Percentiles rank a stretch among this genome's conserved stretches.
These are phyloP conservation scores for Coccyzus lansbergi DNA, from an alignment of 2,797 vertebrate species.

Conservation along the genomic window DNA sequence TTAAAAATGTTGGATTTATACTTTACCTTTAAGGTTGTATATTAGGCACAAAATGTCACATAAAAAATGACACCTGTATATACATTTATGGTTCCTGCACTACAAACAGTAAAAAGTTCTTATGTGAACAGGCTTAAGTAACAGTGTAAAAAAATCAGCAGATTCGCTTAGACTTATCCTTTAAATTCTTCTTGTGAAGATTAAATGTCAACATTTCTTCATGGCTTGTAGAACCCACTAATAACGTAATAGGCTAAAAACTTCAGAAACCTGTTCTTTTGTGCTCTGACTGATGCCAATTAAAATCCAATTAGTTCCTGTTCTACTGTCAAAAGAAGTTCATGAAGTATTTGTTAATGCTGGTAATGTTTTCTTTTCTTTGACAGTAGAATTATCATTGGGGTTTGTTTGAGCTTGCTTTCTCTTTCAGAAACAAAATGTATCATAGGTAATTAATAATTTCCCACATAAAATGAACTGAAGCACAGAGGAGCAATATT, in stretches of 20 bases:
- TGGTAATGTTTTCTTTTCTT: neutral
- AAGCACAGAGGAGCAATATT: neutral
- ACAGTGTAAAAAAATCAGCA: neutral
- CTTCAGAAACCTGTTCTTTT: constrained; percentile 61
- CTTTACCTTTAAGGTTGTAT: neutral
- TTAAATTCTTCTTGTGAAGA: constrained; percentile 1
- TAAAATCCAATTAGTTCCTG: constrained; percentile 59
- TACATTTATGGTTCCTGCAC: neutral
- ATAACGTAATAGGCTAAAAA: constrained; percentile 68
- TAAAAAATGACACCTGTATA: neutral
- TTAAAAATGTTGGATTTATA: neutral
- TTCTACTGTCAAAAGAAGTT: constrained; percentile 50
- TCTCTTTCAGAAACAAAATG: constrained; percentile 8
- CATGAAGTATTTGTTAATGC: neutral
- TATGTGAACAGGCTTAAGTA: neutral
- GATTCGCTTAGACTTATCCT: neutral
- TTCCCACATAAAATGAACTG: neutral
- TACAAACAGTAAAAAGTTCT: neutral
- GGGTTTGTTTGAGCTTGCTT: neutral
- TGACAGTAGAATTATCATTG: neutral
- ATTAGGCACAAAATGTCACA: neutral
- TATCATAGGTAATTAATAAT: neutral
- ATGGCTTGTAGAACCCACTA: constrained; percentile 49
- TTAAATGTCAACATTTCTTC: constrained; percentile 55
- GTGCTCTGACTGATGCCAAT: constrained; percentile 56